Evolutionary conservation across 2,888 invertebrate genomes (phyloP), one percentile per base, ranked within the genome.

Genomic region (Callyntrura sp.): DNA sequence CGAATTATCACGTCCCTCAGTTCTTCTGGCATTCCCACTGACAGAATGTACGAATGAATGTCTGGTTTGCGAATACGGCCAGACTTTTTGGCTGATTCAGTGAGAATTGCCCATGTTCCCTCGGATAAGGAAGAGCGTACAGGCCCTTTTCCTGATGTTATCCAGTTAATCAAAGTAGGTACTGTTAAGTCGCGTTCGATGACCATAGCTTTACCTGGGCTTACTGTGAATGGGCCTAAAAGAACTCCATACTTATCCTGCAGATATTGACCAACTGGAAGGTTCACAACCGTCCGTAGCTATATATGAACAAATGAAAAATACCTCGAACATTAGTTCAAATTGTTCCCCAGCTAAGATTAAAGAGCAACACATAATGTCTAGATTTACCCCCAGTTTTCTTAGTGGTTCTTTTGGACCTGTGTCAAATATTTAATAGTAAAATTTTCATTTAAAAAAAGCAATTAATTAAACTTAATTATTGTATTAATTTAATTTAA

Each of bases 231-330:
- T 0, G 93, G 93, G 1, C 93, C 93, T 11, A 93, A 20, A 0
- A 91, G 62, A 0, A 91, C 90, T 2, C 92, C 93, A 76, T 91
- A 92, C 55, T 93, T 91, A 78, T 93, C 93, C 87, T 93, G 93
- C 9, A 93, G 35, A 20, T 90, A 84, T 73, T 90, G 87, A 6
- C 93, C 93, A 12, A 93, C 93, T 11, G 93, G 93, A 11, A 93
- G 88, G 78, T 93, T 84, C 14, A 93, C 70, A 11, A 78, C 55
- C 0, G 91, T 70, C 45, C 45, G 51, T 14, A 76, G 48, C 76
- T 86, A 48, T 45, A 81, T n/a, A 79, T 17, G 12, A 3, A 43
- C 76, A 25, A n/a, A n/a, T n/a, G n/a, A 78, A 82, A n/a, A 73
- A 73, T 9, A 45, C 17, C 9, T 5, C 6, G 28, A 28, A 70